Evolutionary conservation across 2,888 invertebrate species (phyloP), one percentile per base, ranked within the genome.

Genomic region (Muscina levida): DNA sequence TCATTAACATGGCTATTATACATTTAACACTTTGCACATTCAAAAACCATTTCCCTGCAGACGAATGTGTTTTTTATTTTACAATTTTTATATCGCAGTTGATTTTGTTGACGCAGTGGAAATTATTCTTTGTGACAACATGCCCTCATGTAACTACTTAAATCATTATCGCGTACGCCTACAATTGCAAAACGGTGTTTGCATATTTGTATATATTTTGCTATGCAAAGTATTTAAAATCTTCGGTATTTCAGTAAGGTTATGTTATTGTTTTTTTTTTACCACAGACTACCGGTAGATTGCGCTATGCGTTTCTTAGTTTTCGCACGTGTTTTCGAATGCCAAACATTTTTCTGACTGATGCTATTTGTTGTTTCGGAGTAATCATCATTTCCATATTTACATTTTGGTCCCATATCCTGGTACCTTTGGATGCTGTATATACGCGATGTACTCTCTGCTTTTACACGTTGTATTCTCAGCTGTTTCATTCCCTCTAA

Each of bases 321-420:
- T 37, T 57, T 53, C 73, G 37, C 80, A 81, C 80, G 71, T 81
- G 80, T 74, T 74, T 72, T 71, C 67, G 66, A 74, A 77, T 71
- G 74, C 77, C 67, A 59, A 77, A 73, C 67, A 72, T 74, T 59
- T 62, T 67, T 44, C 44, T 74, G 67, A 81, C 80, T 81, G 71
- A 22, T 44, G 53, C 10, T 53, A 5, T 57, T 80, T 65, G 1
- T 15, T 17, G 15, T 66, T 81, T 77, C 77, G 80, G 77, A 74
- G 71, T 77, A 19, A 71, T 71, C 66, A 37, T 70, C 26, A 77
- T 73, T 51, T 67, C 51, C 53, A 72, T 72, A 56, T 46, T 72
- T 56, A 68, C 59, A 37, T 59, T 39, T 39, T 39, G 59, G 8
- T 59, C 8, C 31, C 31, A 3, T 24, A 44, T 68, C 11, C 24